Percentiles rank a stretch among this genome's conserved stretches.
phyloP scores from a whole-genome alignment of 92 coral and sea anemone species.

The Epizoanthus illoricatus region DNA sequence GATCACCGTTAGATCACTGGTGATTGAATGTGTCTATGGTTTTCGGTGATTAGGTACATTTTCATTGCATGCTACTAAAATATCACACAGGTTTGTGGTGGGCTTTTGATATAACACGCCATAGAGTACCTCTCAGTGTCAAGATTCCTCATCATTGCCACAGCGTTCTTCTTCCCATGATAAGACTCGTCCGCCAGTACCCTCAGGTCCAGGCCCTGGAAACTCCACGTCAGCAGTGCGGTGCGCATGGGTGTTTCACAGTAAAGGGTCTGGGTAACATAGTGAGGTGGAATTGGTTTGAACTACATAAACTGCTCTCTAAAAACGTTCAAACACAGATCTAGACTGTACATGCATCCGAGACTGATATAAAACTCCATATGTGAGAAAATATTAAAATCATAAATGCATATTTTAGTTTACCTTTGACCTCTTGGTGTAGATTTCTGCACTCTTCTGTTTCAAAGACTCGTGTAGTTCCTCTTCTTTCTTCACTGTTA shows the following conservation, averaged over 20 bases:
- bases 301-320: too few relatives aligned
- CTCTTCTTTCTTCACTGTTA: slow-evolving; percentile 79
- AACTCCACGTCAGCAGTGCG: slow-evolving; percentile 81
- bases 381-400: not conserved
- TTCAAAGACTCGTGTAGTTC: slow-evolving; percentile 70
- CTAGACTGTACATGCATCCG: not conserved
- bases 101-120: too few relatives aligned
- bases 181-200: slow-evolving; percentile 88
- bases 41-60: too few relatives aligned
- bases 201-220: slow-evolving; percentile 71
- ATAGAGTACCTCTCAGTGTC: slow-evolving; percentile 70
- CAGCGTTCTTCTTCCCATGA: slow-evolving; percentile 67
- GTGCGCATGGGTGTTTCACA: slow-evolving; percentile 75
- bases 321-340: not conserved
- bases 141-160: slow-evolving; percentile 67
- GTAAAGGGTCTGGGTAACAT: slow-evolving; percentile 67
- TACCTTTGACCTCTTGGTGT: slow-evolving; percentile 89
- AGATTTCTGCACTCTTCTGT: slow-evolving; percentile 92
- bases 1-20: too few relatives aligned
- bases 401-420: not conserved
- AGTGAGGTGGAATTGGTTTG: not conserved
- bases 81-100: too few relatives aligned
- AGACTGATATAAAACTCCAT: not conserved
- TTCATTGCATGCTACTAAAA: too few relatives aligned
- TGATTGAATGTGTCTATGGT: too few relatives aligned